These are phyloP conservation scores for Dipodomys ordii DNA, from an alignment of 2,113 vertebrate genomes.

Conservation along the genomic window DNA sequence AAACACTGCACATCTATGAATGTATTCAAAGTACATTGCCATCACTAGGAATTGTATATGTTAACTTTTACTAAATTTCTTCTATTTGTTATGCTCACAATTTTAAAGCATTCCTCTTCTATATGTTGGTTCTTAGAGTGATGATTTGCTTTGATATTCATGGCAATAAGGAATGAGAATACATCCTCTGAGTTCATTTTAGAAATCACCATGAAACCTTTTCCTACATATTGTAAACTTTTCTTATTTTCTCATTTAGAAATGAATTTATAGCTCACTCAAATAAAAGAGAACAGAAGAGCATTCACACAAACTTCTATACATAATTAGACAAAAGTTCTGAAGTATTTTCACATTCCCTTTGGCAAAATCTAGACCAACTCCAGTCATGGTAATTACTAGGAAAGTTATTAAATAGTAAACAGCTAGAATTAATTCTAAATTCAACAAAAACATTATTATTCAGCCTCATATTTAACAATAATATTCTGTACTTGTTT, in stretches of 20 bases:
- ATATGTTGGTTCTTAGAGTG: not conserved
- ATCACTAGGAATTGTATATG: not conserved
- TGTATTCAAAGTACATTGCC: not conserved
- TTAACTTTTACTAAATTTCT: conserved; percentile 2
- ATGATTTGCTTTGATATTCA: not conserved
- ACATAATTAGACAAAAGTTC: conserved; percentile 36
- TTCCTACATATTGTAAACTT: conserved; percentile 48
- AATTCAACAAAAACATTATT: conserved; percentile 51
- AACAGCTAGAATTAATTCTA: conserved; percentile 58
- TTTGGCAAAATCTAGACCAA: conserved; percentile 32
- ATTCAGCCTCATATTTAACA: not conserved
- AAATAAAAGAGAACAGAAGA: not conserved
- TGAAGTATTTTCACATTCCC: conserved; percentile 35
- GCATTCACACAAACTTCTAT: conserved; percentile 23
- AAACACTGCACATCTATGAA: not conserved
- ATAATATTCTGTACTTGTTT: not conserved
- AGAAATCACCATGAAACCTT: not conserved
- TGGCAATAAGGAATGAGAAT: not conserved
- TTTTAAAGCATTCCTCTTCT: not conserved
- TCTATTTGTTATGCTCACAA: not conserved
- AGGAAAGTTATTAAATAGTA: conserved; percentile 46
- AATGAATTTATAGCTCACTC: conserved; percentile 34
- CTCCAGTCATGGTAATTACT: conserved; percentile 29
- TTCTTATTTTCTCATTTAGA: conserved; percentile 12
- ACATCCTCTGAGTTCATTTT: not conserved